These are phyloP conservation scores for Melinopterus prodromus DNA, from an alignment of 2,888 invertebrate genomes.

Conservation along the genomic window DNA sequence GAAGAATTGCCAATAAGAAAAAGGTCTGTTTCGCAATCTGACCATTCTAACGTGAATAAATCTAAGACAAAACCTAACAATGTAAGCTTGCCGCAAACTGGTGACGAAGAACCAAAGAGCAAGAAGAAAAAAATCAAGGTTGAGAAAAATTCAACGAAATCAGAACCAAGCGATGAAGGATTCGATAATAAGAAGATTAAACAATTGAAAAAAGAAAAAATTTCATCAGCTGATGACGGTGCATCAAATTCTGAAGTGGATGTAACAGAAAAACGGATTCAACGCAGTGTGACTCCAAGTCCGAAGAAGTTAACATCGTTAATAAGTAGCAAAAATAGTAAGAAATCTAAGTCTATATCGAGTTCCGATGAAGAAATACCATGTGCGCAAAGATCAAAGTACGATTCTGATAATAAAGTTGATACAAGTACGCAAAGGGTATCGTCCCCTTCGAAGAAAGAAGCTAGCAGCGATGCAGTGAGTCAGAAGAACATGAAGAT, in stretches of 20 bases:
- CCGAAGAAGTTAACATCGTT: neutral
- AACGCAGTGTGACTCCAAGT: neutral
- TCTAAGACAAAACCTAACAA: neutral
- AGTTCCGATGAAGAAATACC: slow-evolving; percentile 4
- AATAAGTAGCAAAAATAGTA: neutral
- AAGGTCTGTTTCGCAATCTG: neutral
- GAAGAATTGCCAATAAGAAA: neutral
- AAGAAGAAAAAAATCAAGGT: neutral
- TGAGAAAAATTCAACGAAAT: neutral
- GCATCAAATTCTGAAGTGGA: neutral
- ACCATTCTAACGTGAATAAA: too few relatives aligned
- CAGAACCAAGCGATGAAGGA: neutral
- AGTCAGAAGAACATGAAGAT: too few relatives aligned
- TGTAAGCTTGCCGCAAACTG: neutral
- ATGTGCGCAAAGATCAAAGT: neutral
- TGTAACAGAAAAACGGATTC: neutral
- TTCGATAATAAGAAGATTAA: neutral
- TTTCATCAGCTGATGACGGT: neutral
- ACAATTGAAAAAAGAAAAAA: neutral
- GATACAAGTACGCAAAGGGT: neutral
- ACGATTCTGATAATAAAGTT: neutral
- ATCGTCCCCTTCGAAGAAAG: too few relatives aligned
- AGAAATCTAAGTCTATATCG: neutral
- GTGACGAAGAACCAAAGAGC: neutral
- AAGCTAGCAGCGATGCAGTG: too few relatives aligned